Base-by-base conservation (phyloP, 2,113 vertebrate species). In the Pluvialis apricaria region DNA sequence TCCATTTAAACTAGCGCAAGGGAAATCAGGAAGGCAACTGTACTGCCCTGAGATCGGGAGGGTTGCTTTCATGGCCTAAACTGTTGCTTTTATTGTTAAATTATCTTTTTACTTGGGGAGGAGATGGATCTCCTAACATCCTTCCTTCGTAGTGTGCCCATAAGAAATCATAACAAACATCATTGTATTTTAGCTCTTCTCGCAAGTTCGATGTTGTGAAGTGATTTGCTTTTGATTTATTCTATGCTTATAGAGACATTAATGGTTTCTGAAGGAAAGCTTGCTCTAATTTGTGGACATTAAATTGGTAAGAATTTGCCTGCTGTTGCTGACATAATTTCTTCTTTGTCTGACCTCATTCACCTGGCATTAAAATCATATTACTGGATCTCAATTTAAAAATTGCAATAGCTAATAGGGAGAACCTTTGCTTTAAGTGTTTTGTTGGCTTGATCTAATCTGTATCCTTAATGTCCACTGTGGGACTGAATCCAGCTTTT, bases 391-490 rank as follows among this genome's bases (percentile, higher is more conserved):
- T 85, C 29, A 4, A 57, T 91, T 95, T 94, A 8, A 83, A 94
- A 94, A 91, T 95, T 93, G 51, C 84, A 26, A 4, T 13, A 64
- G 84, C 64, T 94, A 90, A 90, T 86, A 88, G 76, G 78, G 75
- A 86, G 72, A 94, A 82, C 36, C 40, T 95, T 89, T 49, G 54
- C 79, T 82, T 60, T 85, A 95, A 96, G 93, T 94, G 76, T 88
- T 95, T 95, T 96, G 84, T 93, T 97, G 91, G 95, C 91, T 85
- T 76, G n/a, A 93, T 95, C 58, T 87, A 94, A 83, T 95, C 95
- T 91, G 61, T 66, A 34, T 79, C 54, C 82, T 96, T 94, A 72
- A 78, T 92, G 82, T 82, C 96, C 64, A 21, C 52, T 62, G 44
- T 79, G 80, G 82, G 70, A 71, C 79, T 77, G 13, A 44, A 45